Percentiles rank a stretch among this genome's conserved stretches.
Conservation (phyloP, 2,888 invertebrate genomes). For the Desoria tigrina region DNA sequence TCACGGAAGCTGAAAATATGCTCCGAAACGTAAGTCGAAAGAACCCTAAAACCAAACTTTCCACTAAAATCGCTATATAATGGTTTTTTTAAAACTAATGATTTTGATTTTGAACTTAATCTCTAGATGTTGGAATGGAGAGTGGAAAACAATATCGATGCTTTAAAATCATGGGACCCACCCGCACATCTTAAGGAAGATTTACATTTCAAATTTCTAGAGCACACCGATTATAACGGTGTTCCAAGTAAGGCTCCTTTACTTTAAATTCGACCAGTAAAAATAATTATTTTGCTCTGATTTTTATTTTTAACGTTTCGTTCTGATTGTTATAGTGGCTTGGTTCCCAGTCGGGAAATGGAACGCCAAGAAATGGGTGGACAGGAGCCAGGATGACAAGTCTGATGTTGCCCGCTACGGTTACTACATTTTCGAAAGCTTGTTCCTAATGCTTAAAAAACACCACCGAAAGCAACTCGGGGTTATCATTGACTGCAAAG, state of each 20-base stretch:
- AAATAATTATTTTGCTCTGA: not conserved
- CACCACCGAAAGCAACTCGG: not conserved
- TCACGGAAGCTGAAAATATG: not conserved
- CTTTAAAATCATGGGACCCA: not conserved
- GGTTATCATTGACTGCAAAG: not conserved
- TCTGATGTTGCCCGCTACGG: not conserved
- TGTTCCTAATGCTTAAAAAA: not conserved
- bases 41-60: too few species aligned
- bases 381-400: not conserved
- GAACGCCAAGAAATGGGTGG: not conserved
- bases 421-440: not conserved
- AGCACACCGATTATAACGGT: not conserved
- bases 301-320: not conserved
- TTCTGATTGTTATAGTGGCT: not conserved
- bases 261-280: not conserved
- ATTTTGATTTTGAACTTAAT: too few species aligned
- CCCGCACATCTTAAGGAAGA: not conserved
- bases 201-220: not conserved
- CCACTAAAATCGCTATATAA: too few species aligned
- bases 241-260: not conserved
- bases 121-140: not conserved
- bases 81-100: too few species aligned
- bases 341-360: not conserved
- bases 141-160: not conserved
- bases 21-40: not conserved